Evolutionary conservation across 2,113 vertebrate species (phyloP).

Genomic region (Uria lomvia): DNA sequence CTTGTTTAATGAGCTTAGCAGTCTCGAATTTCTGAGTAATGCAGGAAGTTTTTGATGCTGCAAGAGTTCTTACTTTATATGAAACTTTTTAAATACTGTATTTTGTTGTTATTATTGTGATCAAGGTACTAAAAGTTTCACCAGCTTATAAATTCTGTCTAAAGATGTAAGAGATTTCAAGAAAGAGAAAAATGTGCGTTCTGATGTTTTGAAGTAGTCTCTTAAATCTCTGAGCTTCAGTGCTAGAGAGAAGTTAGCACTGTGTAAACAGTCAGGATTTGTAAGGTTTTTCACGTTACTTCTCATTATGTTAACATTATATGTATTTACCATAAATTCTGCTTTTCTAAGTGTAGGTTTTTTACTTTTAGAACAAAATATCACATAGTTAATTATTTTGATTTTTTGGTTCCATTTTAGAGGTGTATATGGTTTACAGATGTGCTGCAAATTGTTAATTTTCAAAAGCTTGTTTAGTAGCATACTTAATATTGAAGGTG

Average conservation of each 20-base stretch:
- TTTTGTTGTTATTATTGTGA: not conserved
- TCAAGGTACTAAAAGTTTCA: not conserved
- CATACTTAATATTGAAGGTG: not conserved
- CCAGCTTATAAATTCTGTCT: not conserved
- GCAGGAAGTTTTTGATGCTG: not conserved
- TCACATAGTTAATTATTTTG: not conserved
- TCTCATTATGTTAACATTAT: not conserved
- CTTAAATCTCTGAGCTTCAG: not conserved
- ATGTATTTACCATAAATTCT: not conserved
- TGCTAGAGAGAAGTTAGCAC: not conserved
- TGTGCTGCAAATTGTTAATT: not conserved
- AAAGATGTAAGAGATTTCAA: not conserved
- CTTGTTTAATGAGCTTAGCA: constrained; percentile 58
- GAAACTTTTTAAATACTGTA: not conserved
- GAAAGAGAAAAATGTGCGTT: not conserved
- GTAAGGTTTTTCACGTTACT: not conserved
- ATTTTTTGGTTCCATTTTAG: not conserved
- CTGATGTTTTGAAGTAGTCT: not conserved
- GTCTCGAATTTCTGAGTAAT: constrained; percentile 9
- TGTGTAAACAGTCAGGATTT: not conserved
- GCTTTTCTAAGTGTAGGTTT: not conserved
- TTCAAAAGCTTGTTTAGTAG: not conserved
- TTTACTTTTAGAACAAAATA: not conserved
- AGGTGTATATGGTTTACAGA: not conserved
- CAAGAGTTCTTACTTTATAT: not conserved